Conservation (phyloP, 2,888 invertebrate genomes). For the Esperia sulphurella region DNA sequence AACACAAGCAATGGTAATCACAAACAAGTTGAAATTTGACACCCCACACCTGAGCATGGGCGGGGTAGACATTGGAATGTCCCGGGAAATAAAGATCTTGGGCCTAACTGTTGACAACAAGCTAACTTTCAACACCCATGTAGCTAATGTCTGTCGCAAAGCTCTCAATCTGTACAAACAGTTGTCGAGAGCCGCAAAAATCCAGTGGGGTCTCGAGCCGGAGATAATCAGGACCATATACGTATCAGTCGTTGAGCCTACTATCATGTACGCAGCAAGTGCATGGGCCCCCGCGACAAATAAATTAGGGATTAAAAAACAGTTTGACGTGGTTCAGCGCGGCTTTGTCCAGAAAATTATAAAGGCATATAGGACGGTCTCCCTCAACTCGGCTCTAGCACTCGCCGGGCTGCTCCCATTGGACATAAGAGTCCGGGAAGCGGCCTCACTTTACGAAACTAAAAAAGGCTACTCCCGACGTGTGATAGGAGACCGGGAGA, state of each 20-base stretch:
- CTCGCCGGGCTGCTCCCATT: constrained; percentile 12
- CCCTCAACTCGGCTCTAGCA: constrained; percentile 7
- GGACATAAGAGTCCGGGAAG: constrained; percentile 6
- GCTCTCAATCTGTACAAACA: background rate
- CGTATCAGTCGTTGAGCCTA: background rate
- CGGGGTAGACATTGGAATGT: background rate
- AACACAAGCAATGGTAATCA: constrained; percentile 11
- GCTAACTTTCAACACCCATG: constrained; percentile 11
- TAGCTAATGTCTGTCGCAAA: constrained; percentile 6
- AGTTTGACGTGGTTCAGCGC: background rate
- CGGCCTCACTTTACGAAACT: background rate
- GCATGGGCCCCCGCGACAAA: background rate
- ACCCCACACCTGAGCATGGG: constrained; percentile 12
- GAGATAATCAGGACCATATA: background rate
- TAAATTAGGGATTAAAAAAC: background rate
- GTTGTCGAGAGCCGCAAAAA: constrained; percentile 6
- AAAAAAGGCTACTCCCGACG: background rate
- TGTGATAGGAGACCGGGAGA: too few species aligned
- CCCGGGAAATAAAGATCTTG: background rate
- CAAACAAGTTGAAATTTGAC: constrained; percentile 9
- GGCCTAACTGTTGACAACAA: constrained; percentile 11
- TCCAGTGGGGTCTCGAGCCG: constrained; percentile 7
- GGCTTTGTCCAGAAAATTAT: constrained; percentile 3
- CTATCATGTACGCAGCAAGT: background rate
- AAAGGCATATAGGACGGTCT: constrained; percentile 3